Percentiles rank a stretch among this genome's conserved stretches.
Conservation (phyloP, 2,888 invertebrate species). For the Ctenicera cuprea region DNA sequence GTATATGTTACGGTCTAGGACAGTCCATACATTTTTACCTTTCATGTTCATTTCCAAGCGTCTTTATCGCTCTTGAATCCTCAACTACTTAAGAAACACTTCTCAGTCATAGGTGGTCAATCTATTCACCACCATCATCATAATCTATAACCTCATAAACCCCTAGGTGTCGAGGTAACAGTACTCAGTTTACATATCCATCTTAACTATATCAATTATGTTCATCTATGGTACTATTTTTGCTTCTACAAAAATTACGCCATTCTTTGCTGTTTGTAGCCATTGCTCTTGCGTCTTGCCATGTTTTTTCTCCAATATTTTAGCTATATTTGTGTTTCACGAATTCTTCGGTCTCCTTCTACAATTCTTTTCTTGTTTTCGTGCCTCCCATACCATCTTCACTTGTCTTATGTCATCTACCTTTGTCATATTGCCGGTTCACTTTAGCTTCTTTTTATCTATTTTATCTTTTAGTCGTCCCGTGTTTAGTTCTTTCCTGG, state of each 20-base stretch:
- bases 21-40: too few species aligned
- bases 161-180: too few species aligned
- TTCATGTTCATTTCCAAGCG: too few species aligned
- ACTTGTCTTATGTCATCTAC: constrained; percentile 18
- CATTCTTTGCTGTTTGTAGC: constrained; percentile 10
- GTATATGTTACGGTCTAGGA: too few species aligned
- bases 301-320: neutral
- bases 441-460: constrained; percentile 12
- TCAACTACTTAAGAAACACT: too few species aligned
- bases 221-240: too few species aligned
- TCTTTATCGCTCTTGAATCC: too few species aligned
- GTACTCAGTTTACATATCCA: too few species aligned
- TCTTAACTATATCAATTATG: too few species aligned
- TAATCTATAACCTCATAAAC: too few species aligned
- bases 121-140: too few species aligned
- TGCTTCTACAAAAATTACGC: neutral
- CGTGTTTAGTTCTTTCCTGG: neutral
- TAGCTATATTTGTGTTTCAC: neutral
- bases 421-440: neutral
- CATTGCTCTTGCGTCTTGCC: constrained; percentile 3
- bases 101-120: too few species aligned
- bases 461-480: constrained; percentile 8
- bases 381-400: neutral
- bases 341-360: constrained; percentile 11
- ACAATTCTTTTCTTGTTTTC: neutral